These are phyloP conservation scores for Zaprionus tsacasi DNA, from an alignment of 1,140 invertebrate species.

Conservation along the genomic window DNA sequence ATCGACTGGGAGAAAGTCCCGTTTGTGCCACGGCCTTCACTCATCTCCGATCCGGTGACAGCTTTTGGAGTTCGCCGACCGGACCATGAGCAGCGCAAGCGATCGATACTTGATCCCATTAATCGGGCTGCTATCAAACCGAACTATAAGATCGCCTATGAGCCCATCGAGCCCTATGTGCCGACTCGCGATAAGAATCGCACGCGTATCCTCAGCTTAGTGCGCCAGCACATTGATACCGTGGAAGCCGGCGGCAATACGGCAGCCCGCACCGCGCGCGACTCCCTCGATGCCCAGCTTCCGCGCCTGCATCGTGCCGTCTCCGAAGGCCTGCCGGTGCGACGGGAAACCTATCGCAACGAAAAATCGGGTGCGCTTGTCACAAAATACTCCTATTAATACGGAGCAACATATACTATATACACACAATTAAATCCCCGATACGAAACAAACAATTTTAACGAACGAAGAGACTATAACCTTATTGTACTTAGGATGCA, in stretches of 20 bases:
- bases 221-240: slow-evolving; percentile 86
- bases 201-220: slow-evolving; percentile 85
- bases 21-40: slow-evolving; percentile 91
- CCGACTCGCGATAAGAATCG: slow-evolving; percentile 87
- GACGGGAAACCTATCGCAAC: slow-evolving; percentile 79
- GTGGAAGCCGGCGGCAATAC: slow-evolving; percentile 85
- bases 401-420: not conserved
- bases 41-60: slow-evolving; percentile 91
- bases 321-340: slow-evolving; percentile 74
- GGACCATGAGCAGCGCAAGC: slow-evolving; percentile 65
- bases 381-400: slow-evolving; percentile 76
- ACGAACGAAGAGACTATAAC: slow-evolving; percentile 30
- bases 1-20: slow-evolving; percentile 94
- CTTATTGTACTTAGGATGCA: slow-evolving; percentile 24
- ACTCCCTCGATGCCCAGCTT: slow-evolving; percentile 87
- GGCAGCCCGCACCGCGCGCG: slow-evolving; percentile 85
- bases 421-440: slow-evolving; percentile 1
- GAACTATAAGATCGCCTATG: slow-evolving; percentile 85
- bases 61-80: slow-evolving; percentile 89
- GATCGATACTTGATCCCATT: slow-evolving; percentile 76
- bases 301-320: slow-evolving; percentile 86
- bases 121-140: slow-evolving; percentile 85
- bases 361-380: slow-evolving; percentile 84
- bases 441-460: slow-evolving; percentile 5
- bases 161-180: slow-evolving; percentile 87